Percentiles rank a stretch among this genome's conserved stretches.
These are phyloP conservation scores for Glyptemys insculpta DNA, from an alignment of 2,797 vertebrate species.

Conservation along the genomic window DNA sequence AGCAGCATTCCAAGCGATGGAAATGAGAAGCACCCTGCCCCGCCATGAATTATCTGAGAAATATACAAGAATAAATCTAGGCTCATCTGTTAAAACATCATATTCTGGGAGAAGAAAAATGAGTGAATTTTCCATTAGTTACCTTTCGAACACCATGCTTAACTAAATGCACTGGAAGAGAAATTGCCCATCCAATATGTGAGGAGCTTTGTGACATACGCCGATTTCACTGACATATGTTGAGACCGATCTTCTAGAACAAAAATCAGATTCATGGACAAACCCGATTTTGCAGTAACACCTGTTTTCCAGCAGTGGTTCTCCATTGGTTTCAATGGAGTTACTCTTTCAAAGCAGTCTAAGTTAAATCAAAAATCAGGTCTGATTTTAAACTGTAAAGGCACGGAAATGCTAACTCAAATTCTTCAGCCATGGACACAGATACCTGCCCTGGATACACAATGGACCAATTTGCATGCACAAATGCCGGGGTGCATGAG, in stretches of 20 bases:
- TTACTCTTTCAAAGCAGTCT: not conserved
- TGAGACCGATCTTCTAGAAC: not conserved
- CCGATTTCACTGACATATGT: not conserved
- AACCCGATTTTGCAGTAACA: not conserved
- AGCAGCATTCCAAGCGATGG: not conserved
- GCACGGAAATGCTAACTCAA: not conserved
- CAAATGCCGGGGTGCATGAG: not conserved
- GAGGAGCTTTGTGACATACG: not conserved
- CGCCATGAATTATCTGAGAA: conserved; percentile 11
- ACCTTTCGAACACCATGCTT: not conserved
- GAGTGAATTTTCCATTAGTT: not conserved
- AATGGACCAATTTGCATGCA: not conserved
- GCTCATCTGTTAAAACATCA: not conserved
- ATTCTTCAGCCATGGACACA: not conserved
- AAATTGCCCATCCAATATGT: not conserved
- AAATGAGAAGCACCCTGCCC: not conserved
- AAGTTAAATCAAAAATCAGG: not conserved
- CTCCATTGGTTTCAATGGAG: not conserved
- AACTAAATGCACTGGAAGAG: not conserved
- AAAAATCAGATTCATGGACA: not conserved
- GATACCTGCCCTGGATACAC: too few relatives aligned
- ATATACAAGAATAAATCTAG: not conserved
- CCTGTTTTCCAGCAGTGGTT: not conserved
- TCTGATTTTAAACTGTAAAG: not conserved
- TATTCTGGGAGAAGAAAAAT: fast-evolving